A percentile compares a stretch with the other conserved stretches of the same genome.
These are phyloP conservation scores for Teinopalpus imperialis DNA, from an alignment of 2,888 invertebrate genomes.

Conservation along the genomic window DNA sequence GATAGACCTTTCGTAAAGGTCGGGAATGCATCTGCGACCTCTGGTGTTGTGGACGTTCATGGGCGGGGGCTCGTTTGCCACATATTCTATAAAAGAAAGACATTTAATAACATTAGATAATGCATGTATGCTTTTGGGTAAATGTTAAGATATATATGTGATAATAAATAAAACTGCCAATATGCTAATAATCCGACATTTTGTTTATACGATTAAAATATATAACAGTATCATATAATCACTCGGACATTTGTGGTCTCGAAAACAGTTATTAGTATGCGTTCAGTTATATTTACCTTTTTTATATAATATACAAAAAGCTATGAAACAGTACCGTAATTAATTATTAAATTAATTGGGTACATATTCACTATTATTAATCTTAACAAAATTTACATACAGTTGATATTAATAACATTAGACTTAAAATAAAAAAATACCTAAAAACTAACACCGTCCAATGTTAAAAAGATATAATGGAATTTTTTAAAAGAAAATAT, in stretches of 20 bases:
- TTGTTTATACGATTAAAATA: slow-evolving; percentile 70
- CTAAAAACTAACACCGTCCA: slow-evolving; percentile 51
- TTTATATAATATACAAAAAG: slow-evolving; percentile 55
- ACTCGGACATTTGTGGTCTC: slow-evolving; percentile 52
- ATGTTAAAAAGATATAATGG: slow-evolving; percentile 59
- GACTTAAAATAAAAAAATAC: slow-evolving; percentile 41
- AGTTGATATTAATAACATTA: slow-evolving; percentile 41
- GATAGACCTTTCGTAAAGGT: too few relatives aligned
- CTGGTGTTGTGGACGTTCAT: too few relatives aligned
- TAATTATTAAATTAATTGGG: slow-evolving; percentile 28
- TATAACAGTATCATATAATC: slow-evolving; percentile 55
- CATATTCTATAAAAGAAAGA: too few relatives aligned
- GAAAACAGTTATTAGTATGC: slow-evolving; percentile 31
- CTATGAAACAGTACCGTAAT: slow-evolving; percentile 28
- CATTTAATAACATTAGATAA: too few relatives aligned
- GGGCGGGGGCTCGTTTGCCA: too few relatives aligned
- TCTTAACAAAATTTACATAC: slow-evolving; percentile 75
- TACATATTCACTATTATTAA: slow-evolving; percentile 36
- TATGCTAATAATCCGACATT: slow-evolving; percentile 56
- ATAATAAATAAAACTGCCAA: slow-evolving; percentile 42
- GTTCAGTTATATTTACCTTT: slow-evolving; percentile 23
- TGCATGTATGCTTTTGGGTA: too few relatives aligned
- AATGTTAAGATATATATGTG: too few relatives aligned
- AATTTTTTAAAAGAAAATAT: slow-evolving; percentile 51
- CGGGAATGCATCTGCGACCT: too few relatives aligned